A percentile compares a stretch with the other conserved stretches of the same genome.
phyloP scores from a whole-genome alignment of 2,888 invertebrate species.

The Ceraclea dissimilis region DNA sequence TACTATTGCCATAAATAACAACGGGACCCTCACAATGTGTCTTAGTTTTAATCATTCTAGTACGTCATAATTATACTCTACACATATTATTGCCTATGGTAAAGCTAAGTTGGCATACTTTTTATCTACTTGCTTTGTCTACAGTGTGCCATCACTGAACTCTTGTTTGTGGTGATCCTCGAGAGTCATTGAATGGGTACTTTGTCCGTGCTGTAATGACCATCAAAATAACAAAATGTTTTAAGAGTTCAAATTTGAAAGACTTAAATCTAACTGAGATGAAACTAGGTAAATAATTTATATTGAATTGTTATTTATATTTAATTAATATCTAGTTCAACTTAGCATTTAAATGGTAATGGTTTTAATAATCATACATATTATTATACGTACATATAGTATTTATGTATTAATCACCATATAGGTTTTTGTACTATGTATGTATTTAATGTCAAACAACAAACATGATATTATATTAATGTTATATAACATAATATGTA shows the following conservation, averaged over 20 bases:
- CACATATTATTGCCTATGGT: too few species aligned
- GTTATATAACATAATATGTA: too few species aligned
- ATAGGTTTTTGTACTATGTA: not conserved
- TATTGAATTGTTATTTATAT: not conserved
- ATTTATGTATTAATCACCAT: not conserved
- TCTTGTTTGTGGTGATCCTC: too few species aligned
- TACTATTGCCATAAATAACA: too few species aligned
- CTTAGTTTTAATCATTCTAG: not conserved
- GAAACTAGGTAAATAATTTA: not conserved
- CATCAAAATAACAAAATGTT: too few species aligned
- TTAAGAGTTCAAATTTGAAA: not conserved
- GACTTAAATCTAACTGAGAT: not conserved
- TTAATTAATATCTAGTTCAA: not conserved
- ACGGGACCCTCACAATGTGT: conserved; percentile 3
- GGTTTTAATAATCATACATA: not conserved
- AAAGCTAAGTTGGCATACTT: too few species aligned
- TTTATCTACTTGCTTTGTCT: too few species aligned
- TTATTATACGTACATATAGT: not conserved
- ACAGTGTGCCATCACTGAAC: too few species aligned
- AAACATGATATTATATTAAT: conserved; percentile 3
- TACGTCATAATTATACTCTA: not conserved
- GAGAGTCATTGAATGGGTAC: too few species aligned
- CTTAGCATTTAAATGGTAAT: not conserved
- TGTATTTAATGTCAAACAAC: not conserved
- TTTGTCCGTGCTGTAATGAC: too few species aligned